Percentiles rank a stretch among this genome's conserved stretches.
These are phyloP conservation scores for Albula goreensis DNA, from an alignment of 2,113 vertebrate genomes.

Conservation along the genomic window DNA sequence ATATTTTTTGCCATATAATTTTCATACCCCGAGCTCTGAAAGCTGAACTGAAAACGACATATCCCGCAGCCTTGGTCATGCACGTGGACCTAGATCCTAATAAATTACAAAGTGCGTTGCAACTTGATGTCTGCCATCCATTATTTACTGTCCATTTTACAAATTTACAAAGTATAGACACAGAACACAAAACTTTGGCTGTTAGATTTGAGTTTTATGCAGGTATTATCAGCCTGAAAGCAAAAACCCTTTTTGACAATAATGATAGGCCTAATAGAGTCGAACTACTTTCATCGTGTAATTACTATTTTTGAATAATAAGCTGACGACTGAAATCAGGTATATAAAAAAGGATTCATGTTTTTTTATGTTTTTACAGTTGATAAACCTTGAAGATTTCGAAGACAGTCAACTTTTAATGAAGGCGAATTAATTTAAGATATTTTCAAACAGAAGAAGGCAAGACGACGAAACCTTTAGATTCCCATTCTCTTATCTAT, in stretches of 20 bases:
- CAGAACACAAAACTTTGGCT: too few relatives aligned
- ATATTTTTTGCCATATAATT: not conserved
- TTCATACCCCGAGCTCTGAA: not conserved
- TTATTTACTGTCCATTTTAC: not conserved
- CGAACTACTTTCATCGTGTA: not conserved
- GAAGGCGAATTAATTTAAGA: not conserved
- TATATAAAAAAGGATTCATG: not conserved
- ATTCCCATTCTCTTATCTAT: not conserved
- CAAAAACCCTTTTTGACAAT: too few relatives aligned
- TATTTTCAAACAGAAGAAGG: not conserved
- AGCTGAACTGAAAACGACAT: not conserved
- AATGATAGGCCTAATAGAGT: not conserved
- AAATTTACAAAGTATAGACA: not conserved
- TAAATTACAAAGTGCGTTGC: too few relatives aligned
- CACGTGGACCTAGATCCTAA: not conserved
- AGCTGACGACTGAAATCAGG: not conserved
- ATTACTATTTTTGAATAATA: not conserved
- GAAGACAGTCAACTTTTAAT: not conserved
- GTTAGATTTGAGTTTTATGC: too few relatives aligned
- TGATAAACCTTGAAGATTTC: not conserved
- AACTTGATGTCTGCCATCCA: not conserved
- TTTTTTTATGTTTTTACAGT: not conserved
- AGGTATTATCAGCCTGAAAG: too few relatives aligned
- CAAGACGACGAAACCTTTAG: not conserved
- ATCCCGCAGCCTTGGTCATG: not conserved